Conservation (phyloP, 2,888 invertebrate species). For the Hymenopus coronatus region DNA sequence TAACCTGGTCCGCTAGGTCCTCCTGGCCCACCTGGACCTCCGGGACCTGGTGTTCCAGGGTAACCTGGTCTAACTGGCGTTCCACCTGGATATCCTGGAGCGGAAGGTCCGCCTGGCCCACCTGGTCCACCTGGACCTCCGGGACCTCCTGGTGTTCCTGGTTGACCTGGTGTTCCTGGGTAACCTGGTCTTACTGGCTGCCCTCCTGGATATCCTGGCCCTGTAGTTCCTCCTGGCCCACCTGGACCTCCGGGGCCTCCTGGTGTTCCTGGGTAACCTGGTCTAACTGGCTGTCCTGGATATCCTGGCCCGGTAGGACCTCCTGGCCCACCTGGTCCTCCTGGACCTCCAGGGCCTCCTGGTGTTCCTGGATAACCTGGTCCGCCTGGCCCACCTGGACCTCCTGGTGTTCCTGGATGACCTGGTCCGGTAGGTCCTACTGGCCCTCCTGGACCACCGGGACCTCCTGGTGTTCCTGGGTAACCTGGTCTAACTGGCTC, state of each 20-base stretch:
- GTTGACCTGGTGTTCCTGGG: conserved; percentile 34
- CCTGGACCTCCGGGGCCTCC: conserved; percentile 35
- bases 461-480: conserved; percentile 37
- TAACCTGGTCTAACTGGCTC: conserved; percentile 6
- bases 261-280: conserved; percentile 34
- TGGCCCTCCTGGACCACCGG: conserved; percentile 38
- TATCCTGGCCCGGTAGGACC: conserved; percentile 41
- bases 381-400: conserved; percentile 14
- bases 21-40: conserved; percentile 37
- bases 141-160: conserved; percentile 38
- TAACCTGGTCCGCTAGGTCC: conserved; percentile 39
- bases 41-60: conserved; percentile 17
- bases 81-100: conserved; percentile 37
- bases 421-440: conserved; percentile 26
- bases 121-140: conserved; percentile 38
- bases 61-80: conserved; percentile 30
- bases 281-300: conserved; percentile 39
- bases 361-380: conserved; percentile 18
- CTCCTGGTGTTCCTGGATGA: conserved; percentile 7
- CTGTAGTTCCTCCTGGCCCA: conserved; percentile 27
- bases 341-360: conserved; percentile 25
- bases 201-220: conserved; percentile 12
- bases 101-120: conserved; percentile 40
- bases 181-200: conserved; percentile 28
- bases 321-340: conserved; percentile 32